Evolutionary conservation across 2,797 vertebrate species (phyloP).

Genomic region (Propithecus perrieri): DNA sequence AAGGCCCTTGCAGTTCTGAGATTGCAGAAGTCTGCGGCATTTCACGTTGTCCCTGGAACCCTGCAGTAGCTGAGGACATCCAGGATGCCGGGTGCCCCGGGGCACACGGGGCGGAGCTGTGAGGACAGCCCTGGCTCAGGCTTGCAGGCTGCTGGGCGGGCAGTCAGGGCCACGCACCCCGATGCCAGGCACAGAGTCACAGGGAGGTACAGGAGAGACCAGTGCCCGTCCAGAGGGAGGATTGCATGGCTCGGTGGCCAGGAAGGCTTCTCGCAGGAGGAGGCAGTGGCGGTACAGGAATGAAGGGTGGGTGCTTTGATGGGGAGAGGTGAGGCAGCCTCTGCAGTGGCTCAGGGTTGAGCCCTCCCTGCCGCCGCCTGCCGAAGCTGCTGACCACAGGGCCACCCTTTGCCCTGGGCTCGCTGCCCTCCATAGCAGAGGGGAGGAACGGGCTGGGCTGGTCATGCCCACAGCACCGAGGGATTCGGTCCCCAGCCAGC

Average conservation of each 20-base stretch:
- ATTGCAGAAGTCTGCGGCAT: background rate
- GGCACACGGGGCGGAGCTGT: fast-evolving
- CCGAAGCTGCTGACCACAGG: background rate
- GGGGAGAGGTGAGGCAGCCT: background rate
- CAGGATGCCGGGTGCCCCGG: fast-evolving
- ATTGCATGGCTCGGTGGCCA: fast-evolving
- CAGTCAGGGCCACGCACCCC: background rate
- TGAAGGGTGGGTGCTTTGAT: background rate
- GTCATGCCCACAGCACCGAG: fast-evolving
- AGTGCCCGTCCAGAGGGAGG: too few species aligned
- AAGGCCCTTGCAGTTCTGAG: background rate
- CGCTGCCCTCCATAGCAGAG: background rate
- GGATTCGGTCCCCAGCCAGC: background rate
- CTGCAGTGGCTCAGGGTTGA: background rate
- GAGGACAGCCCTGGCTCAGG: background rate
- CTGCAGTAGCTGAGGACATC: background rate
- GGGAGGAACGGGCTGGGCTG: too few species aligned
- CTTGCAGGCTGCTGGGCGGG: fast-evolving
- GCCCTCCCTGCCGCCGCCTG: background rate
- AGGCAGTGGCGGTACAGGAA: fast-evolving
- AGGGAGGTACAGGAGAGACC: background rate
- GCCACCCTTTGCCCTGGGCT: background rate
- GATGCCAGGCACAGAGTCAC: background rate
- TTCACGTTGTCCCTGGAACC: background rate
- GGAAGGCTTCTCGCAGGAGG: background rate